A percentile compares a stretch with the other conserved stretches of the same genome.
Conservation (phyloP, 2,888 invertebrate species). For the Gymnosoma rotundatum region DNA sequence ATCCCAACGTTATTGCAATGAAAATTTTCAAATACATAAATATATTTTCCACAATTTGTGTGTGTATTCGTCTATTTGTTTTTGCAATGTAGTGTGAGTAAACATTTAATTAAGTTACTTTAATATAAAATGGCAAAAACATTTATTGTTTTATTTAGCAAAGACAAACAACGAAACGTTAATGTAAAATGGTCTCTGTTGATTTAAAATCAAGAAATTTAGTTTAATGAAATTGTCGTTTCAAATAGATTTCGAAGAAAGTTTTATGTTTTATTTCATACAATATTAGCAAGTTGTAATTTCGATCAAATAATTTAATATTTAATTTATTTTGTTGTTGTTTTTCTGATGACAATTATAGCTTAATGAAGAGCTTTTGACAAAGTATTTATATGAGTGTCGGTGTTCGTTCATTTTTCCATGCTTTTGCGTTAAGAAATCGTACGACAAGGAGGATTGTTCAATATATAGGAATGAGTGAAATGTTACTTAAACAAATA, state of each 20-base stretch:
- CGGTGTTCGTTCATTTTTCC: no score
- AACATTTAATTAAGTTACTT: conserved; percentile 65
- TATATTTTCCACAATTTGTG: conserved; percentile 13
- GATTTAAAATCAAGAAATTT: conserved; percentile 19
- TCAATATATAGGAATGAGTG: no score
- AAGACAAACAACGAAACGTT: conserved; percentile 28
- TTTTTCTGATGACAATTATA: conserved; percentile 14
- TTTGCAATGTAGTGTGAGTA: conserved; percentile 27
- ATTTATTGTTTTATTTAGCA: conserved; percentile 4
- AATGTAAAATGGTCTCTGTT: conserved; percentile 45
- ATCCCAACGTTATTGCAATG: neutral
- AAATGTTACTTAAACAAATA: no score
- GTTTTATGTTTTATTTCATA: conserved; percentile 26
- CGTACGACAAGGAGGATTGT: no score
- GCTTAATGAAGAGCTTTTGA: no score
- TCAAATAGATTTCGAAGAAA: conserved; percentile 40
- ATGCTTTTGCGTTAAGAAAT: no score
- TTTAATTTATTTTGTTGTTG: conserved; percentile 18
- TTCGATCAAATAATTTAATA: conserved; percentile 3
- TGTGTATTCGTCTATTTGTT: neutral
- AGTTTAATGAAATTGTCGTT: conserved; percentile 62
- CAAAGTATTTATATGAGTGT: no score
- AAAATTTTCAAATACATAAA: neutral
- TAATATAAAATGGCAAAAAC: conserved; percentile 35
- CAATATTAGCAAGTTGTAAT: conserved; percentile 48